A percentile compares a stretch with the other conserved stretches of the same genome.
Conservation (phyloP, 2,113 vertebrate species). For the Copsychus sechellarum region DNA sequence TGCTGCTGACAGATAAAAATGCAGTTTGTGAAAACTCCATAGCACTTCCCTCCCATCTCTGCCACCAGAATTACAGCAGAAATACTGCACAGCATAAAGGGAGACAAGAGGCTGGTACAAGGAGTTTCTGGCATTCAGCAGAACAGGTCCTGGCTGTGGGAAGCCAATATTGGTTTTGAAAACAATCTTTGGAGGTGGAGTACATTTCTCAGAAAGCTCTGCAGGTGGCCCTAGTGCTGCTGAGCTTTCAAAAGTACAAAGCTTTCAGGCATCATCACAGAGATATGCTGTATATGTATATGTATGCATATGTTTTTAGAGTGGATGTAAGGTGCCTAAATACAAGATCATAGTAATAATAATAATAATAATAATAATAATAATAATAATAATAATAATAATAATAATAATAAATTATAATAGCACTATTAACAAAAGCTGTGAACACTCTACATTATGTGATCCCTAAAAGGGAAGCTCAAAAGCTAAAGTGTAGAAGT, state of each 20-base stretch:
- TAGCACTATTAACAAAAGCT: background rate
- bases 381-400: background rate
- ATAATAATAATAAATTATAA: background rate
- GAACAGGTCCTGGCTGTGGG: background rate
- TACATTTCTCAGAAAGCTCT: constrained; percentile 22
- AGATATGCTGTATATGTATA: background rate
- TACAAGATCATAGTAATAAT: background rate
- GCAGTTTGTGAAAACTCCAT: background rate
- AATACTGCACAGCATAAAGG: background rate
- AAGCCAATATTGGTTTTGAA: background rate
- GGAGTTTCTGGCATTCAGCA: background rate
- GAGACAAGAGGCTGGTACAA: background rate
- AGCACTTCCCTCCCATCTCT: background rate
- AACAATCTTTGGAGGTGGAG: background rate
- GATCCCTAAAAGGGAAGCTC: background rate
- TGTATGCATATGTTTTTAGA: background rate
- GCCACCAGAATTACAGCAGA: background rate
- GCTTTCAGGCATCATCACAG: background rate
- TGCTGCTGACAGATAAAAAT: background rate
- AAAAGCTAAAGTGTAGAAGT: background rate
- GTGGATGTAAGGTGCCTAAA: background rate
- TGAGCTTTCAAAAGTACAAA: background rate
- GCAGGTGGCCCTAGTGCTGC: background rate
- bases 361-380: background rate
- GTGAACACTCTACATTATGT: background rate